Evolutionary conservation across 1,140 invertebrate genomes (phyloP), one percentile per base, ranked within the genome.

Genomic region (Bathynomus jamesi): DNA sequence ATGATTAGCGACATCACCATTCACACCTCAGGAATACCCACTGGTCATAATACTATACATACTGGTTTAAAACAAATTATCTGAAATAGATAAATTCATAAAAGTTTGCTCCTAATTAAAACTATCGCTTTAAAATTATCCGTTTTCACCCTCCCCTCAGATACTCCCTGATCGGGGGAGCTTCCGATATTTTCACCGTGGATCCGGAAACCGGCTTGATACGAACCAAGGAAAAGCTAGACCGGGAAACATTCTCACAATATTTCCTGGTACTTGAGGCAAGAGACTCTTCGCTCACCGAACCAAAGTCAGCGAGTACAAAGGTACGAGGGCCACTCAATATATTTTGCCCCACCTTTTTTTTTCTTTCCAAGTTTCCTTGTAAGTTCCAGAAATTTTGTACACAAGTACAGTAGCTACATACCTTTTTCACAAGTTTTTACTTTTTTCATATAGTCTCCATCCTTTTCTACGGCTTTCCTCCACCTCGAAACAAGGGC

Each of bases 221-320:
- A 61, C 85, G 85, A 0, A 93, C 92, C 0, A 83, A 87, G 61
- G 83, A 84, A 4, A 82, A 85, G 0, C 82, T 96, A 46, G 93
- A 96, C 80, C 85, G 93, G 29, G 94, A 96, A 83, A 86, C 89
- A 76, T 87, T 85, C 32, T 81, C 87, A 31, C 82, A 87, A 0
- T 95, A 95, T 79, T 87, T 89, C 79, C 83, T 96, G 71, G 92
- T 90, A 1, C 82, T 96, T 4, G 88, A 93, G 80, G 94, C 93
- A 0, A 90, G 90, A 79, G 94, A 96, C 81, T 93, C 89, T 63
- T 93, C 91, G 46, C 86, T 90, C 5, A 93, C 91, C 0, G 90
- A 92, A 74, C 90, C 90, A 0, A 82, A 87, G 75, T 90, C 90
- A 0, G 86, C 89, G 5, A 89, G 90, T 67, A 76, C 77, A 30